Base-by-base conservation (phyloP, 2,888 invertebrate species). In the Apodemia duryi region DNA sequence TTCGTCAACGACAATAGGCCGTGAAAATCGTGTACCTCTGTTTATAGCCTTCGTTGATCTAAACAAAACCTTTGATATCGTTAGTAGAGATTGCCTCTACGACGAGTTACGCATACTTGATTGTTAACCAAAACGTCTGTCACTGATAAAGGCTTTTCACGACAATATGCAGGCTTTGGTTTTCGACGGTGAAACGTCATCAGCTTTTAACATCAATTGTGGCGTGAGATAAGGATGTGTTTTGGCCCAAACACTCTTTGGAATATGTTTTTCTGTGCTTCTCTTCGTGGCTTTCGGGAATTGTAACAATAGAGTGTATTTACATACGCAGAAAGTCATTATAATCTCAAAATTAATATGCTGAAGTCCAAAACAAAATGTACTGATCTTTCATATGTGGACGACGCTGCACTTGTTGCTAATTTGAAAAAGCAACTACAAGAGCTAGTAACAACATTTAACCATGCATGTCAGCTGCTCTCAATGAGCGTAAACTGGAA, bases 1-100 rank as follows among this genome's bases (percentile, higher is more conserved):
- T 62, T 21, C 66, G 69, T 0, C 69, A 71, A n/a, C 10, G 70
- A 0, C 70, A 71, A 51, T 66, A 71, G 57, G 68, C 28, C 63
- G 68, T 21, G 70, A 69, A 54, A 67, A 67, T 49, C 32, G 64
- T 41, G 28, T 46, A 38, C 69, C 68, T 32, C 64, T 68, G 9
- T 67, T 63, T 35, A 54, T 21, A 62, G 67, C 61, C 7, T 67
- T 68, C 64, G 66, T 71, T 0, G 69, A 70, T 46, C 51, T 70
- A 32, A 63, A 63, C 7, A 49, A 51, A 28, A 51, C 63, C n/a
- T 32, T 62, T 11, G 62, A 29, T 13, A 60, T 63, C 21, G 49
- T 67, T 0, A 67, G 57, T 43, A 67, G 63, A 32, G 51, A 61
- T 38, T 61, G 64, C 1, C 35, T 65, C 2, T 65, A 28, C 32